Base-by-base conservation (phyloP, 2,113 vertebrate genomes). In the Corydoras maculifer region DNA sequence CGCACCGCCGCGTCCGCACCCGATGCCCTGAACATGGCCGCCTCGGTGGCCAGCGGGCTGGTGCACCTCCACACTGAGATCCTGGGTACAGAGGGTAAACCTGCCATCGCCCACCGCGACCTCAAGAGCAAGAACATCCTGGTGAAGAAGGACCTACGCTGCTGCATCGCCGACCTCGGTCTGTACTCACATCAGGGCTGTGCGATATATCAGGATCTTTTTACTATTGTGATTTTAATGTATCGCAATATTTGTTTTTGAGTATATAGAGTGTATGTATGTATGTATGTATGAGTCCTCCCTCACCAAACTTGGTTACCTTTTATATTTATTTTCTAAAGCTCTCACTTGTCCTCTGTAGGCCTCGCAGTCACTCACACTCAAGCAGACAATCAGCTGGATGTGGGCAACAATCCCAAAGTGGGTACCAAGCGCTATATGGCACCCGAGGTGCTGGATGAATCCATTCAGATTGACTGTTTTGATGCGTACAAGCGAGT, bases 111-210 rank as follows among this genome's bases (percentile, higher is more conserved):
- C 2, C 90, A 91, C 79, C 79, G 90, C 1, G 90, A 91, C 81
- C 83, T 91, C 67, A 91, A 91, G 84, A 91, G 90, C 84, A 91
- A 91, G 78, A 91, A 91, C 72, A 91, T 91, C 67, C 81, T 92
- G 74, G 90, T 92, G 43, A 92, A 88, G 8, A 91, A 91, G 77
- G 88, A 92, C 71, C 83, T 90, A 70, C 88, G 84, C 74, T 92
- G 90, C 85, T 92, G 90, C 85, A 91, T 92, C n/a, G 90, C 90
- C 30, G 90, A 92, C 77, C 83, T 92, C 8, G 90, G 90, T 91
- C 73, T 55, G 35, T 30, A 25, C 18, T 25, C 18, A 25, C 18
- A 25, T 25, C 18, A 25, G 18, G 18, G 18, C 18, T 25, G 18
- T 1, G 1, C 18, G 18, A 25, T 25, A 25, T 25, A 25, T 25